Evolutionary conservation across 2,113 vertebrate species (phyloP), one percentile per base, ranked within the genome.

Genomic region (Saiga tatarica): DNA sequence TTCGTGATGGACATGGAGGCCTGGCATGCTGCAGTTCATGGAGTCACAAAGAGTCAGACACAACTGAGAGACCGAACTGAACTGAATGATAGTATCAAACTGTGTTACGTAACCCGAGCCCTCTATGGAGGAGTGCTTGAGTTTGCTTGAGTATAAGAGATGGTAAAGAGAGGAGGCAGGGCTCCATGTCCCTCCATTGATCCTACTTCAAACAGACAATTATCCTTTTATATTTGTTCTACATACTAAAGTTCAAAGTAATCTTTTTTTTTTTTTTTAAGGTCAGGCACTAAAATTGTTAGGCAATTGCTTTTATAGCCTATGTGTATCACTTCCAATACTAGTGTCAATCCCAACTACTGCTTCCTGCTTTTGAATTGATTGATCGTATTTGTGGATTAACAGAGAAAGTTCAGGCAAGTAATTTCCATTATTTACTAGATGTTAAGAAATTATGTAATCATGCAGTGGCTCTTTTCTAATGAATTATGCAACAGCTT

Each of bases 401-500:
- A 87, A 33, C 26, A 86, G 16, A 62, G 12, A 88, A 86, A n/a
- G 42, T 30, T 89, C 16, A 91, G 78, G 9, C 10, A 92, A 94
- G 17, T 82, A 30, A 83, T 67, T 85, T 94, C 7, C 28, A 96
- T 79, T 82, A 86, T 62, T 89, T 78, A 53, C 4, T 83, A 95
- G 2, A 89, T 64, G 64, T 83, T 92, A 91, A 86, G 12, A 98
- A 93, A 78, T 78, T 85, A 91, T 57, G 8, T n/a, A 81, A 94
- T 87, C 67, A 87, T 82, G 11, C 7, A 85, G 64, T 84, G 53
- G 19, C 13, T 26, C 50, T 93, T 89, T 60, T 53, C 17, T 95
- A 53, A 59, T 25, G 57, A 94, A 50, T 47, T 39, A 62, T 23
- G 10, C 11, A 89, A 71, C 26, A 53, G 28, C 9, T 47, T 3